Percentiles rank a stretch among this genome's conserved stretches.
These are phyloP conservation scores for Chironomus tepperi DNA, from an alignment of 1,140 invertebrate genomes.

Conservation along the genomic window DNA sequence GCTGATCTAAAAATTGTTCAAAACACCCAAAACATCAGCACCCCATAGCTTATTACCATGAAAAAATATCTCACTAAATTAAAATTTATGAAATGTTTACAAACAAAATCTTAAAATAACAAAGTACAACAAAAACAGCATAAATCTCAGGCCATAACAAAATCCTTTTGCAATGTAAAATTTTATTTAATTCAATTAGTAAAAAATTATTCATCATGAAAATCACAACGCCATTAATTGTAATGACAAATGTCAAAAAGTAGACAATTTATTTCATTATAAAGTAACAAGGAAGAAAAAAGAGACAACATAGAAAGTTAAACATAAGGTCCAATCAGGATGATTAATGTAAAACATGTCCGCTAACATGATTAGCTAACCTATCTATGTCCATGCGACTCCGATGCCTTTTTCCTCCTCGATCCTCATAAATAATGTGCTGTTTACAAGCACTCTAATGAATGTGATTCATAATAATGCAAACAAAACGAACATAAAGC, in stretches of 20 bases:
- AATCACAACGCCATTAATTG: not conserved
- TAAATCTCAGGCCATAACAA: too few relatives aligned
- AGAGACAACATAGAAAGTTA: too few relatives aligned
- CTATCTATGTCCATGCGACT: not conserved
- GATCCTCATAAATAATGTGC: constrained; percentile 7
- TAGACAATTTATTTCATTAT: not conserved
- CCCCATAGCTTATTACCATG: too few relatives aligned
- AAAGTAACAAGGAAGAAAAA: not conserved
- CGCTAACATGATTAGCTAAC: constrained; percentile 1
- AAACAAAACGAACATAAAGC: not conserved
- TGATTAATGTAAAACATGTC: not conserved
- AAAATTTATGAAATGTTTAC: too few relatives aligned
- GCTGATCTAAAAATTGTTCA: too few relatives aligned
- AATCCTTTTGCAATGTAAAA: too few relatives aligned
- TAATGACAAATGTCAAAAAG: not conserved
- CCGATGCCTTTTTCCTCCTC: not conserved
- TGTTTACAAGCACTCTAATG: constrained; percentile 11
- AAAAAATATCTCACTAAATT: too few relatives aligned
- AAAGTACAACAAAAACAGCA: too few relatives aligned
- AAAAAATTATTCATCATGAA: too few relatives aligned
- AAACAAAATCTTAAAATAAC: too few relatives aligned
- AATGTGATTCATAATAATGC: constrained; percentile 21
- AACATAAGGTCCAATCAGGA: not conserved
- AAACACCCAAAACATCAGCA: too few relatives aligned
- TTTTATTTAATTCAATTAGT: too few relatives aligned